Conservation (phyloP, 1,140 invertebrate species). For the Drosophila bocki region DNA sequence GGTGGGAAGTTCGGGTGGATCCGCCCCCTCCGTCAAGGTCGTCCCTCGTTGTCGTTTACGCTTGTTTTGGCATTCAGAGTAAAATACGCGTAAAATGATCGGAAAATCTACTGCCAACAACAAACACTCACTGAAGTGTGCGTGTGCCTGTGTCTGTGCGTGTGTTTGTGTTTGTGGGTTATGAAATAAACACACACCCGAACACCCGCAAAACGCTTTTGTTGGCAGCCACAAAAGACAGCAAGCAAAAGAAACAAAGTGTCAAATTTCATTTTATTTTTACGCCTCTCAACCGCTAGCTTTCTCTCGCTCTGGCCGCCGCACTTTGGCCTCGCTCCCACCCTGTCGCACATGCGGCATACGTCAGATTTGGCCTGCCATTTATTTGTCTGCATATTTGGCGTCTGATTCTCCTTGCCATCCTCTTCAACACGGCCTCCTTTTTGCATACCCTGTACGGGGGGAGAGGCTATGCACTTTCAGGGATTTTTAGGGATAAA, state of each 20-base stretch:
- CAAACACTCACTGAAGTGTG: constrained; percentile 28
- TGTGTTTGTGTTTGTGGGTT: constrained; percentile 32
- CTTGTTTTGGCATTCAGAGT: constrained; percentile 50
- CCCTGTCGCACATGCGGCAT: constrained; percentile 32
- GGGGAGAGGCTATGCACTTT: neutral
- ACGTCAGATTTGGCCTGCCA: constrained; percentile 57
- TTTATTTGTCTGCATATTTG: constrained; percentile 67
- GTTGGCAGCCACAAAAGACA: constrained; percentile 32
- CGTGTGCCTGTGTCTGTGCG: neutral
- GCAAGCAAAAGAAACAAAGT: constrained; percentile 42
- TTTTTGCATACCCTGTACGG: constrained; percentile 5
- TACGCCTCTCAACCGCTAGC: constrained; percentile 9
- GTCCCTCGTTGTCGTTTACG: constrained; percentile 23
- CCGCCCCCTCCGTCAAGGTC: constrained; percentile 6
- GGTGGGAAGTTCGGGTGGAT: neutral
- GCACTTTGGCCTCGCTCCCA: neutral
- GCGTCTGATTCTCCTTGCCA: constrained; percentile 32
- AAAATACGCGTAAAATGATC: constrained; percentile 61
- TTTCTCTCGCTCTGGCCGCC: neutral
- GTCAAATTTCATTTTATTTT: constrained; percentile 61
- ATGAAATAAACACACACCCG: constrained; percentile 27
- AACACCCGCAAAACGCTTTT: constrained; percentile 31
- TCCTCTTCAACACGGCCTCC: neutral
- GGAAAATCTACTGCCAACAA: constrained; percentile 55
- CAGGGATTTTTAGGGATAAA: too few species aligned